Evolutionary conservation across 2,888 invertebrate species (phyloP), one percentile per base, ranked within the genome.

Genomic region (Palloptera scutellata): DNA sequence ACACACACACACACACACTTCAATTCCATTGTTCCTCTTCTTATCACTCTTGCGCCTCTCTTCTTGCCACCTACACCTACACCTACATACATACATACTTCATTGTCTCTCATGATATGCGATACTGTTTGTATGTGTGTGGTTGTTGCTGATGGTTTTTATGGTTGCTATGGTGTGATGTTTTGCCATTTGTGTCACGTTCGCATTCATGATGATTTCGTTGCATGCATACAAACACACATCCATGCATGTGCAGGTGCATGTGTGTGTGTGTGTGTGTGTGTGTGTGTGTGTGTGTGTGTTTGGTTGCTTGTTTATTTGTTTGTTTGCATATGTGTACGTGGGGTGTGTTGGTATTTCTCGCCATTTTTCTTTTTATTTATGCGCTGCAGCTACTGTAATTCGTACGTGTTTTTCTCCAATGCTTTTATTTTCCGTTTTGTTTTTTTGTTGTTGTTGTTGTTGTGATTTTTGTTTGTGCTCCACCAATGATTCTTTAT

Each of bases 161-260:
- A 66, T 63, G 60, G 67, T 53, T 59, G 61, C 58, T 62, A 67
- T 68, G 64, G 63, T 45, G 64, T 63, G 67, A 62, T 66, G 52
- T 78, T 77, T 80, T 80, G 79, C 80, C 79, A 79, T 80, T 79
- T 79, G 75, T 79, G 79, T 79, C 79, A 79, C 79, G 79, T 79
- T 79, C 79, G 72, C 78, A 77, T 79, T 77, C 78, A 77, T 79
- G 77, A 45, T 78, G 77, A 78, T 79, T 78, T 77, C 72, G 74
- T 73, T 68, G 53, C 58, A 43, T 12, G 58, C 20, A 40, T 8
- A 40, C 41, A 30, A 19, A 40, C 40, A 19, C 45, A 12, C 52
- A 6, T 42, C 15, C 43, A 13, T 43, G 42, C 15, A 15, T 12
- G 5, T 15, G n/a, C n/a, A n/a, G n/a, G n/a, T n/a, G n/a, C n/a